A percentile compares a stretch with the other conserved stretches of the same genome.
Conservation (phyloP, 2,888 invertebrate species). For the Neria commutata region DNA sequence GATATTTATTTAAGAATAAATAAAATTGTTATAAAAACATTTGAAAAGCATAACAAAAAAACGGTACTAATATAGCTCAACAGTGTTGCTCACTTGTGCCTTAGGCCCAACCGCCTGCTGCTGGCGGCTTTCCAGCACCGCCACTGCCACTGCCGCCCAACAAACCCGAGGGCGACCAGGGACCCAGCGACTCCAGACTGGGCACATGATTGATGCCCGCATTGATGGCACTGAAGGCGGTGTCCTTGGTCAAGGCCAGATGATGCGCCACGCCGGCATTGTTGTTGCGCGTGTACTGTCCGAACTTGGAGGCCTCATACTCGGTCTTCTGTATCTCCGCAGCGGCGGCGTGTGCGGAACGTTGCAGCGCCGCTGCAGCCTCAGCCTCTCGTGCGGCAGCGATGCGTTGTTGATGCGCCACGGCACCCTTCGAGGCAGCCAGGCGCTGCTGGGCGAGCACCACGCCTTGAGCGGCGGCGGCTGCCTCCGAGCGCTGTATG, state of each 20-base stretch:
- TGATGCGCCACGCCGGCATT: slow-evolving; percentile 66
- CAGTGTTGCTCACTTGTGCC: no score
- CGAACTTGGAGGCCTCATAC: slow-evolving; percentile 67
- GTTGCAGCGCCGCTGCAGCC: slow-evolving; percentile 74
- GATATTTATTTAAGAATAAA: no score
- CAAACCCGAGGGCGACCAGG: slow-evolving; percentile 40
- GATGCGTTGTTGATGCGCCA: slow-evolving; percentile 74
- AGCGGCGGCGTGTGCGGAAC: slow-evolving; percentile 73
- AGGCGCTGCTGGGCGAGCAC: slow-evolving; percentile 73
- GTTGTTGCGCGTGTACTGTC: slow-evolving; percentile 68
- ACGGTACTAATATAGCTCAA: no score
- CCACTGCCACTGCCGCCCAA: slow-evolving; percentile 30
- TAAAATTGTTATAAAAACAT: no score
- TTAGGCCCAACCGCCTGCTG: slow-evolving; percentile 36
- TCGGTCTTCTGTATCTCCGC: slow-evolving; percentile 73
- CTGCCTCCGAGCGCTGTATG: slow-evolving; percentile 71
- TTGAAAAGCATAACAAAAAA: no score
- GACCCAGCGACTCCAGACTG: slow-evolving; percentile 47
- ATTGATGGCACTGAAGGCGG: slow-evolving; percentile 62
- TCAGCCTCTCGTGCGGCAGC: slow-evolving; percentile 76
- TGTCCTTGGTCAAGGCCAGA: slow-evolving; percentile 67
- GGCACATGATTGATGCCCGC: slow-evolving; percentile 56
- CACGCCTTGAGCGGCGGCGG: slow-evolving; percentile 70
- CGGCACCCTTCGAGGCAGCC: slow-evolving; percentile 73
- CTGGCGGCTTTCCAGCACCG: slow-evolving; percentile 23